A percentile compares a stretch with the other conserved stretches of the same genome.
Evolutionary conservation across 2,888 invertebrate genomes (phyloP).

Genomic region (Noctua comes): DNA sequence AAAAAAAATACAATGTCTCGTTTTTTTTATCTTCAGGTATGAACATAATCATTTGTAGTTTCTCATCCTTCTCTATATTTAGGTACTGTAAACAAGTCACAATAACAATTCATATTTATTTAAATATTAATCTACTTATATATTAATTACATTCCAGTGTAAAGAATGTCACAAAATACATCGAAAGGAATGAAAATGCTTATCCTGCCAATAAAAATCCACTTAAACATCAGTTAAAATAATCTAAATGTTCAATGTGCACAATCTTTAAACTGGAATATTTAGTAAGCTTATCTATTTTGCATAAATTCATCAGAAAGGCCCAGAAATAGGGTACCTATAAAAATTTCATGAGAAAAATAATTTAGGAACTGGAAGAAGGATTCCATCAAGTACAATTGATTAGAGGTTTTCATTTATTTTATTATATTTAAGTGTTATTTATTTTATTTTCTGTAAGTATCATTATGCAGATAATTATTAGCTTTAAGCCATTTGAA

Average conservation of each 20-base stretch:
- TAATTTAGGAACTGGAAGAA: conserved; percentile 25
- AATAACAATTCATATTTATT: conserved; percentile 15
- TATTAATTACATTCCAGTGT: conserved; percentile 17
- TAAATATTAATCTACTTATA: conserved; percentile 36
- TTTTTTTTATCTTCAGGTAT: conserved; percentile 32
- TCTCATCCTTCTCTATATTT: conserved; percentile 55
- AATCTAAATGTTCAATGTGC: background rate
- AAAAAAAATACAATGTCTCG: conserved; percentile 43
- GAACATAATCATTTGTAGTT: conserved; percentile 58
- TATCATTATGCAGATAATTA: background rate
- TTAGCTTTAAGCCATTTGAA: background rate
- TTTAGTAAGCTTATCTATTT: conserved; percentile 31
- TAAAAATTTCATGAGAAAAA: background rate
- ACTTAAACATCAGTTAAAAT: background rate
- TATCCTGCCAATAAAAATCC: background rate
- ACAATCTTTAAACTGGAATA: conserved; percentile 21
- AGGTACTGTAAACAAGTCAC: conserved; percentile 28
- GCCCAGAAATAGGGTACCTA: conserved; percentile 17
- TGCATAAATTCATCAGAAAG: conserved; percentile 55
- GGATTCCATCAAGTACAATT: conserved; percentile 4
- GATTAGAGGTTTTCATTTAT: background rate
- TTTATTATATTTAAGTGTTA: background rate
- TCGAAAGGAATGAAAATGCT: background rate
- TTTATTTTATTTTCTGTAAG: background rate
- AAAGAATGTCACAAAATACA: conserved; percentile 21